These are phyloP conservation scores for Enteromius trimaculatus DNA, from an alignment of 2,797 vertebrate genomes.

Conservation along the genomic window DNA sequence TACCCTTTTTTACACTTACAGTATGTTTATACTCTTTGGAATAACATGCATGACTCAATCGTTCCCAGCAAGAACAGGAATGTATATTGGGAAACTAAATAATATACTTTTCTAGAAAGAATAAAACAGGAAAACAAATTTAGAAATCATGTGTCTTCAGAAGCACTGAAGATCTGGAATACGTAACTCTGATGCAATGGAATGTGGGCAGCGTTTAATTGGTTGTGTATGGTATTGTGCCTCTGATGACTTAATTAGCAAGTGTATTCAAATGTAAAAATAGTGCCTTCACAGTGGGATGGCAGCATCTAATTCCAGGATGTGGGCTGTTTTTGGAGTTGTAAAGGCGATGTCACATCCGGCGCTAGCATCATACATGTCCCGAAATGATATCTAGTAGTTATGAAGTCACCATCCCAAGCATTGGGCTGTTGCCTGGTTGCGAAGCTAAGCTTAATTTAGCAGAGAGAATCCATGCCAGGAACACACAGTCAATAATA, in stretches of 20 bases:
- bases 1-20: not conserved
- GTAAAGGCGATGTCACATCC: constrained; percentile 62
- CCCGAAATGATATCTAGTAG: constrained; percentile 60
- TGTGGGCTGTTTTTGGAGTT: constrained; percentile 61
- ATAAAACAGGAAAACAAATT: not conserved
- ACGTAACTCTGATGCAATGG: constrained; percentile 38
- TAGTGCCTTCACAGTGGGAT: constrained; percentile 62
- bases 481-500: constrained; percentile 44
- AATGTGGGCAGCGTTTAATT: constrained; percentile 25
- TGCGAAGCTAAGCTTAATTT: constrained; percentile 62
- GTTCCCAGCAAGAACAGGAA: not conserved
- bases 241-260: constrained; percentile 74
- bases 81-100: no score
- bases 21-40: not conserved
- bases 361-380: constrained; percentile 57
- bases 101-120: not conserved
- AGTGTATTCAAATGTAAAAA: constrained; percentile 61
- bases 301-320: constrained; percentile 73
- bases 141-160: not conserved
- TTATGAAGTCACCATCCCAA: constrained; percentile 58
- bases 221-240: constrained; percentile 66
- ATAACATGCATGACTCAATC: not conserved
- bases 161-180: not conserved
- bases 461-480: constrained; percentile 59
- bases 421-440: constrained; percentile 64